Evolutionary conservation across 35 echinoderm and acorn worm species (phyloP).

Genomic region (Heliocidaris tuberculata): DNA sequence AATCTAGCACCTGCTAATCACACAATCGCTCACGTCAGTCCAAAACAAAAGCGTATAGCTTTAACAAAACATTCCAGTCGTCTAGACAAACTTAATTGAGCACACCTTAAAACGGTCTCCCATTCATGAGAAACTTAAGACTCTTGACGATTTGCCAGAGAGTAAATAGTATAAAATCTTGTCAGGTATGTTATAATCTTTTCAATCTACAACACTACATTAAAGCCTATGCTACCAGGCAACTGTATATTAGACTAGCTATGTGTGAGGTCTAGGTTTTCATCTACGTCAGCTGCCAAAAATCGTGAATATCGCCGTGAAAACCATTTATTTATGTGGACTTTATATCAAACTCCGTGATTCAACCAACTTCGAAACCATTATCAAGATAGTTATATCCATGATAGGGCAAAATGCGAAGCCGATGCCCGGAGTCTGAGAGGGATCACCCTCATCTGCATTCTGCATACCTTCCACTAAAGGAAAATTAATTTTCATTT

Average conservation of each 20-base stretch:
- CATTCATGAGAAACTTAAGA: neutral
- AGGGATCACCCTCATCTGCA: too few species aligned
- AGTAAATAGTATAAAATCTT: neutral
- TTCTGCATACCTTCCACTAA: too few species aligned
- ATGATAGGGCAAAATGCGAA: too few species aligned
- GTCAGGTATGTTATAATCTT: neutral
- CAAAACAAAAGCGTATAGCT: neutral
- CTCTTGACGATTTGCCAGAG: neutral
- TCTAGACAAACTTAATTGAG: neutral
- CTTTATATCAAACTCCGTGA: too few species aligned
- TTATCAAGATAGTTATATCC: too few species aligned
- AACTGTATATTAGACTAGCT: neutral
- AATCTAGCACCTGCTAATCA: neutral
- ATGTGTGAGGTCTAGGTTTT: neutral
- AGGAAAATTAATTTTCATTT: too few species aligned
- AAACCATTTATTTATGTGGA: neutral
- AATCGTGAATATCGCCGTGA: neutral
- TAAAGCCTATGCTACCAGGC: neutral
- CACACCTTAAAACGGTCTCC: neutral
- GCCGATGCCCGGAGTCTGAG: too few species aligned
- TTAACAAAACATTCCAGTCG: neutral
- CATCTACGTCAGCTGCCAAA: neutral
- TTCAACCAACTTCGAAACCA: too few species aligned
- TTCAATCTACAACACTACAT: neutral
- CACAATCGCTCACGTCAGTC: neutral